Conservation (phyloP, 1,140 invertebrate genomes). For the Polyergus mexicanus region DNA sequence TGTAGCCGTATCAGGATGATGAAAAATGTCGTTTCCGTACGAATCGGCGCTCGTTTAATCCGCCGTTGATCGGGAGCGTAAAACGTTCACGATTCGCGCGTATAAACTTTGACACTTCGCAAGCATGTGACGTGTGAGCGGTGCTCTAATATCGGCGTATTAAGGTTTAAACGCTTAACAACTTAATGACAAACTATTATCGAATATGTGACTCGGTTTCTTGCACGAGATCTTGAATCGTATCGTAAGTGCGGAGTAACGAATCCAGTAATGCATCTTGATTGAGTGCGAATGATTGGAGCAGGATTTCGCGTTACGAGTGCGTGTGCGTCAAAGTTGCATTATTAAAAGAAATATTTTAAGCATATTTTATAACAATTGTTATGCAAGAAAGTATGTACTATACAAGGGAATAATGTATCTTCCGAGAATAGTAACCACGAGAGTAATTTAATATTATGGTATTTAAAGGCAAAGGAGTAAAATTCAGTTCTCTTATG, state of each 20-base stretch:
- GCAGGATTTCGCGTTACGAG: not conserved
- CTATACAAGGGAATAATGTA: not conserved
- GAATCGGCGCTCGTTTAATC: conserved; percentile 5
- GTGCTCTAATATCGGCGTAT: conserved; percentile 2
- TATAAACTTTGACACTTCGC: conserved; percentile 13
- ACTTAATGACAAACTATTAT: conserved; percentile 29
- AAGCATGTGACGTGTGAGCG: conserved; percentile 24
- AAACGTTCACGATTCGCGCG: not conserved
- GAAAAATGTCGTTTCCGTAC: not conserved
- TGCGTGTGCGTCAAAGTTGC: conserved; percentile 21
- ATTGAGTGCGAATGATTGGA: not conserved
- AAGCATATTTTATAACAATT: not conserved
- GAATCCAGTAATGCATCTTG: not conserved
- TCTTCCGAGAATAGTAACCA: not conserved
- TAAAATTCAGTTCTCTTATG: conserved; percentile 2
- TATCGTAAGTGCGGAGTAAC: conserved; percentile 21
- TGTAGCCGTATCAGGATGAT: not conserved
- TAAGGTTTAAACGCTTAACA: conserved; percentile 22
- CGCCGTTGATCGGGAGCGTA: not conserved
- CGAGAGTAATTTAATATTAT: conserved; percentile 9
- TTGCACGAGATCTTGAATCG: not conserved
- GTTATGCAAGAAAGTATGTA: not conserved
- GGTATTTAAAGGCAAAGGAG: not conserved
- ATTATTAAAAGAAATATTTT: not conserved
- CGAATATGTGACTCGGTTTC: conserved; percentile 10